Base-by-base conservation (phyloP, 2,888 invertebrate species). In the Phyllotreta striolata region DNA sequence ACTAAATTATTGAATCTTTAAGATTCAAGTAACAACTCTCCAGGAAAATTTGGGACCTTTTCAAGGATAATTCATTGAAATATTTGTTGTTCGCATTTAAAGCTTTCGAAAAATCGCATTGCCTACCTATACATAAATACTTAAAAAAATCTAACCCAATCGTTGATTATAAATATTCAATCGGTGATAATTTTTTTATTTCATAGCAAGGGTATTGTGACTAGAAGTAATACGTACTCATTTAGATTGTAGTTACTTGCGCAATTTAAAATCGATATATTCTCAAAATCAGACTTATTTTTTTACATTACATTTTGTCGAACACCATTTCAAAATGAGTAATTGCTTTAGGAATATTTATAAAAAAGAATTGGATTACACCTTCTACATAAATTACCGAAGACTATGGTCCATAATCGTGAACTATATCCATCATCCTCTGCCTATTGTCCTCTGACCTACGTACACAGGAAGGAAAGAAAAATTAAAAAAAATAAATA, bases 341-440 rank as follows among this genome's bases (percentile, higher is more conserved):
- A 47, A 34, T 24, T 24, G 24, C 24, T 4, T 24, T 24, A 1
- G 24, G 24, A 24, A 24, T 24, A 24, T 24, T 24, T 24, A 24
- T 24, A 24, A 24, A 24, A 24, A 24, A 24, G 24, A 44, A 58
- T 8, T 35, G 51, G 58, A 63, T 66, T 58, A 64, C 59, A 57
- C 55, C 46, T 41, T 35, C 38, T 34, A 58, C 49, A 24, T 51
- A 59, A 34, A 52, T 63, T 56, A 60, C 10, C 43, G 64, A 24
- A 60, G 66, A 76, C 79, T 80, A 82, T 67, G 81, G 81, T 70
- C 81, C 81, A 70, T 82, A 82, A 72, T 82, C 81, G 74, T 82
- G 81, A 47, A 81, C 80, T 70, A 80, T 80, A 70, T 82, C 82
- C 82, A 82, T 80, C 74, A 81, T 78, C 73, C 81, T 75, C 72